Conservation (phyloP, 2,888 invertebrate species). For the Helobdella robusta region DNA sequence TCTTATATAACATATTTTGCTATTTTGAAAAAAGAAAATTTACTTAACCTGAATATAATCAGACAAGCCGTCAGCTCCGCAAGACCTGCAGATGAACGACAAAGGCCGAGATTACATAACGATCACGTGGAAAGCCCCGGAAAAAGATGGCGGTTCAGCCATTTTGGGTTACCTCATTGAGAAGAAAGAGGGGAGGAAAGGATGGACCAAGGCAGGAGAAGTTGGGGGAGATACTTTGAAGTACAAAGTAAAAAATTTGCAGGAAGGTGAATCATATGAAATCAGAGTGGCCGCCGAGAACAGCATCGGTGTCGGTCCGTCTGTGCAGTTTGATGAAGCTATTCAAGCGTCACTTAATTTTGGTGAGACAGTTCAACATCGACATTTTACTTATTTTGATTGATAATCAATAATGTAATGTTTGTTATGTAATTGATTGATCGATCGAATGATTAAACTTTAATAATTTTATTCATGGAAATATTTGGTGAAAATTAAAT, state of each 20-base stretch:
- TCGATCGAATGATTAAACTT: background rate
- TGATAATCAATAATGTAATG: background rate
- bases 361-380: conserved; percentile 26
- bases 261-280: conserved; percentile 70
- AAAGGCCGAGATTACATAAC: conserved; percentile 31
- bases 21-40: background rate
- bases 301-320: conserved; percentile 58
- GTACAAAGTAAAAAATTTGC: conserved; percentile 52
- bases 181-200: conserved; percentile 31
- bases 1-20: background rate
- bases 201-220: conserved; percentile 31
- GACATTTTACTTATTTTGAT: background rate
- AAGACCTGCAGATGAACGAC: conserved; percentile 33
- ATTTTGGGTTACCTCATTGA: conserved; percentile 36
- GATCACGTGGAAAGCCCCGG: conserved; percentile 37
- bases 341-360: conserved; percentile 38
- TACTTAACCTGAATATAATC: background rate
- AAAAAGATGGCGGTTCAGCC: conserved; percentile 32
- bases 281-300: conserved; percentile 79
- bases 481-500: too few relatives aligned
- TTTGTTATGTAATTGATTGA: background rate
- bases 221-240: conserved; percentile 26
- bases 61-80: conserved; percentile 38
- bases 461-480: background rate
- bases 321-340: conserved; percentile 33